These are phyloP conservation scores for Carcharodon carcharias DNA, from an alignment of 2,797 vertebrate genomes.

Conservation along the genomic window DNA sequence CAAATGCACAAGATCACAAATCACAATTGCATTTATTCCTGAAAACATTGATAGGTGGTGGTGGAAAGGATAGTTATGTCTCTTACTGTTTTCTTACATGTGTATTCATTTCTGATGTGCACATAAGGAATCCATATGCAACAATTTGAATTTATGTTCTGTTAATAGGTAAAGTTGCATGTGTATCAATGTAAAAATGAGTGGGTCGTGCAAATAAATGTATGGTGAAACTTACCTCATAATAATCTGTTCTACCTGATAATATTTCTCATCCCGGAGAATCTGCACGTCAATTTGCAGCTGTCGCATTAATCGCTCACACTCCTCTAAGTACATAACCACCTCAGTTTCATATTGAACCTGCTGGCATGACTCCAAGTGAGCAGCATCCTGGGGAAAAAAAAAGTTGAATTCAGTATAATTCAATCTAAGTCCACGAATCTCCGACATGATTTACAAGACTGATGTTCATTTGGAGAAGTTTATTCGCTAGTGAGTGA, in stretches of 20 bases:
- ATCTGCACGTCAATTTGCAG: conserved; percentile 83
- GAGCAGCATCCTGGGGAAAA: conserved; percentile 76
- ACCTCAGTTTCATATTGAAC: conserved; percentile 81
- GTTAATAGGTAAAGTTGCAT: background rate
- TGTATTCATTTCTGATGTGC: background rate
- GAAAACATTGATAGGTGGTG: background rate
- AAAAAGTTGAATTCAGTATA: background rate
- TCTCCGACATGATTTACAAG: background rate
- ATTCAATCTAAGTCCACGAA: background rate
- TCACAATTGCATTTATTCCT: background rate
- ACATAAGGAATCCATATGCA: background rate
- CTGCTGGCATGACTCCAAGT: conserved; percentile 74
- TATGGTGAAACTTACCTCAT: conserved; percentile 69
- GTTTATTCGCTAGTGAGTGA: background rate
- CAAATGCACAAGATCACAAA: background rate
- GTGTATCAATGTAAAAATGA: background rate
- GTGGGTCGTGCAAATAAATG: background rate
- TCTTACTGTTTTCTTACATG: background rate
- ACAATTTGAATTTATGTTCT: background rate
- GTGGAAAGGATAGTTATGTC: background rate
- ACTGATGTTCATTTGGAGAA: background rate
- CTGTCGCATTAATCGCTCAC: conserved; percentile 75
- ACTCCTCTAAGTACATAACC: conserved; percentile 83
- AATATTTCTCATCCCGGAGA: conserved; percentile 84
- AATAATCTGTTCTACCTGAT: conserved; percentile 88